A percentile compares a stretch with the other conserved stretches of the same genome.
Evolutionary conservation across 2,113 vertebrate genomes (phyloP).

Genomic region (Sapayoa aenigma): DNA sequence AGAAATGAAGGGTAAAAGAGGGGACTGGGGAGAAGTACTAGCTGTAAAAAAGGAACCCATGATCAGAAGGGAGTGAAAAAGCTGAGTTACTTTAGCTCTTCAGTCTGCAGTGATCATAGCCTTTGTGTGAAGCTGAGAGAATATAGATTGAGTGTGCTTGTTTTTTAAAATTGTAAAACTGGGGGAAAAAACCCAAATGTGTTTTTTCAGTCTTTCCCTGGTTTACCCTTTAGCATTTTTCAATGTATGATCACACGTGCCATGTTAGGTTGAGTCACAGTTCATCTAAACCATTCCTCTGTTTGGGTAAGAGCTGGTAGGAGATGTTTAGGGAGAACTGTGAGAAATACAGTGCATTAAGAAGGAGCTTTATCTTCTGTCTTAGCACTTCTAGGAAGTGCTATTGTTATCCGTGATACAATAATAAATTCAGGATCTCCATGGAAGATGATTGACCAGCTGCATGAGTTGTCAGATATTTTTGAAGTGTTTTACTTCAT

Average conservation of each 20-base stretch:
- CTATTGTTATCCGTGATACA: neutral
- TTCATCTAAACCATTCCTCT: neutral
- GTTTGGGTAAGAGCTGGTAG: neutral
- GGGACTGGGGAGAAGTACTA: rapidly evolving
- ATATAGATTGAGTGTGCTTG: neutral
- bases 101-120: neutral
- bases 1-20: neutral
- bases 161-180: neutral
- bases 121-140: neutral
- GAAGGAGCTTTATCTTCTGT: neutral
- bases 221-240: neutral
- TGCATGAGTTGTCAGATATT: neutral
- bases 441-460: neutral
- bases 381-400: neutral
- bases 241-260: neutral
- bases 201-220: neutral
- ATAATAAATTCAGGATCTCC: neutral
- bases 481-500: neutral
- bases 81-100: neutral
- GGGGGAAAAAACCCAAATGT: neutral
- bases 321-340: neutral
- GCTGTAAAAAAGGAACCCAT: neutral
- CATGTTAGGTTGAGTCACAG: rapidly evolving
- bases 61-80: neutral
- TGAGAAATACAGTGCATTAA: neutral